Conservation (phyloP, 2,113 vertebrate species). For the Engraulis encrasicolus region DNA sequence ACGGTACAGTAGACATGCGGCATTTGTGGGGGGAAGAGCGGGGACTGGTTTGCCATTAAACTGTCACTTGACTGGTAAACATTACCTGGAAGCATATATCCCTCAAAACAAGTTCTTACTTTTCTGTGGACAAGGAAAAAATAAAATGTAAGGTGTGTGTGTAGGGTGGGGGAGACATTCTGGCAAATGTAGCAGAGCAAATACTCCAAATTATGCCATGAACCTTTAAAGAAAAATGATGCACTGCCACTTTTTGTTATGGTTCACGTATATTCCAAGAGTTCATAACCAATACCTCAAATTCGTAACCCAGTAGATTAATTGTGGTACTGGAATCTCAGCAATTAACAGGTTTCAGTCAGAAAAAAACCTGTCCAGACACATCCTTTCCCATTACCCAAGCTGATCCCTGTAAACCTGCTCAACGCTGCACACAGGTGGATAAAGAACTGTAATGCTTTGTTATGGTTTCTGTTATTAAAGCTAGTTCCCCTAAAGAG, state of each 20-base stretch:
- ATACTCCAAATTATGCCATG: conserved; percentile 39
- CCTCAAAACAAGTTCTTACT: conserved; percentile 79
- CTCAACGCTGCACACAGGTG: not conserved
- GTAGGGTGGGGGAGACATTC: conserved; percentile 39
- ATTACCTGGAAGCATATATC: conserved; percentile 70
- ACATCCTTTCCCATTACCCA: not conserved
- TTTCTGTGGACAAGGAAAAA: conserved; percentile 69
- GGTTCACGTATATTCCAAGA: not conserved
- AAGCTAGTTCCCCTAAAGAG: not conserved
- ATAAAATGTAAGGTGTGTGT: conserved; percentile 32
- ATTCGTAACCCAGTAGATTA: not conserved
- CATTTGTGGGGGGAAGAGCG: not conserved
- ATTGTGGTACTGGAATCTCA: not conserved
- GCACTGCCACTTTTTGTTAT: not conserved
- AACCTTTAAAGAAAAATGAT: conserved; percentile 20
- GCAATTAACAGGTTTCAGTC: not conserved
- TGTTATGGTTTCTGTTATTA: not conserved
- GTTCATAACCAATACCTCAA: not conserved
- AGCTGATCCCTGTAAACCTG: not conserved
- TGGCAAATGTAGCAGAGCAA: conserved; percentile 24
- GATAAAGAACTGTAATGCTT: not conserved
- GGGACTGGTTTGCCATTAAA: not conserved
- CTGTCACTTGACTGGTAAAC: not conserved
- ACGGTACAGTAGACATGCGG: not conserved
- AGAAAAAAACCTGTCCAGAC: not conserved